Percentiles rank a stretch among this genome's conserved stretches.
Evolutionary conservation across 1,140 invertebrate genomes (phyloP).

Genomic region (Achroia grisella): DNA sequence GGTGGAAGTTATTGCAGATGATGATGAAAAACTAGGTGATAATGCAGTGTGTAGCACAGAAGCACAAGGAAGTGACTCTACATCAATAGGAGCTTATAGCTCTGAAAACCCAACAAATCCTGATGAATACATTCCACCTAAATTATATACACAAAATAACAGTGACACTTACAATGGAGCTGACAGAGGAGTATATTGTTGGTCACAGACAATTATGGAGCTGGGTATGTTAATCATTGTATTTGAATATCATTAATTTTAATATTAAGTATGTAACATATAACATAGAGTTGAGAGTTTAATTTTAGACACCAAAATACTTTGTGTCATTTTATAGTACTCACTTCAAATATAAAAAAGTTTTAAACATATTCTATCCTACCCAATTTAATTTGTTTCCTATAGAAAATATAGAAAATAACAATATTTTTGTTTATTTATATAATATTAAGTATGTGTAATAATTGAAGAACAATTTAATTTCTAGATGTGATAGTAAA

Average conservation of each 20-base stretch:
- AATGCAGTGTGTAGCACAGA: slow-evolving; percentile 10
- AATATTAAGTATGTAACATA: no score
- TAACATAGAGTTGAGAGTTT: no score
- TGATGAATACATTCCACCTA: slow-evolving; percentile 45
- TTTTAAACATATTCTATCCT: no score
- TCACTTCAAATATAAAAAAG: no score
- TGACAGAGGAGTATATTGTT: slow-evolving; percentile 81
- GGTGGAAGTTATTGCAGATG: slow-evolving; percentile 61
- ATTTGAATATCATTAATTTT: no score
- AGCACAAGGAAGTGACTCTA: slow-evolving; percentile 3
- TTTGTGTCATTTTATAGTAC: no score
- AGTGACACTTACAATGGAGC: slow-evolving; percentile 88
- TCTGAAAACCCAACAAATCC: slow-evolving; percentile 7
- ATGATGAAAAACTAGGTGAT: slow-evolving; percentile 24
- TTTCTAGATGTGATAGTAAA: slow-evolving; percentile 78
- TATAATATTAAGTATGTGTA: no score
- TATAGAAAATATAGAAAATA: no score
- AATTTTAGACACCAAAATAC: no score
- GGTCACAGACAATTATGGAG: slow-evolving; percentile 88
- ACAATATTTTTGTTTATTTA: no score
- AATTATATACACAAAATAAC: slow-evolving; percentile 50
- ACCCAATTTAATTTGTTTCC: no score
- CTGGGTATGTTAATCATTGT: slow-evolving; percentile 72
- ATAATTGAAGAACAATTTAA: not conserved
- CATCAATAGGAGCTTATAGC: slow-evolving; percentile 2